Conservation (phyloP, 2,113 vertebrate species). For the Morone chrysops region DNA sequence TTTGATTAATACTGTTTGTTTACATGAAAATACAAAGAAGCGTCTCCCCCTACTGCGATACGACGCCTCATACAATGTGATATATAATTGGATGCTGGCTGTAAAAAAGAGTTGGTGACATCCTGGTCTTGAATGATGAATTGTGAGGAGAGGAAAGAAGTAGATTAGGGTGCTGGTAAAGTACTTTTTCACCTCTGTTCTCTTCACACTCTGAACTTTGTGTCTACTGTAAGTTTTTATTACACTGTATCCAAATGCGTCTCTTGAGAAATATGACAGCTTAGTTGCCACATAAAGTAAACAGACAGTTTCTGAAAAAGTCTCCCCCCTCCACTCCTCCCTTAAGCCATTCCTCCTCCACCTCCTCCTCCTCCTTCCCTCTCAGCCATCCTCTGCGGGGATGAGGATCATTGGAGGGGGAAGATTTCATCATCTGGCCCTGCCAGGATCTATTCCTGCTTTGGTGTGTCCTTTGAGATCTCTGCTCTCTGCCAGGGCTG, state of each 20-base stretch:
- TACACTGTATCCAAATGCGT: constrained; percentile 29
- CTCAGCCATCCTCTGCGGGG: constrained; percentile 35
- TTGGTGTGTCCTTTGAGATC: constrained; percentile 68
- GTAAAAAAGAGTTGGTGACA: constrained; percentile 22
- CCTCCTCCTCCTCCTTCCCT: constrained; percentile 5
- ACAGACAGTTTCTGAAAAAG: constrained; percentile 33
- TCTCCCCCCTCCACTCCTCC: constrained; percentile 19
- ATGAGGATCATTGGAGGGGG: constrained; percentile 59
- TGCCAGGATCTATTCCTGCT: constrained; percentile 71
- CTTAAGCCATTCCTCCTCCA: constrained; percentile 19
- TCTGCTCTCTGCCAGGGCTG: constrained; percentile 67
- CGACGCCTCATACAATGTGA: constrained; percentile 50
- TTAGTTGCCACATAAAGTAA: constrained; percentile 39
- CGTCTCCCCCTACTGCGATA: constrained; percentile 44
- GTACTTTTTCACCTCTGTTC: constrained; percentile 35
- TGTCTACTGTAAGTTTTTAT: constrained; percentile 41
- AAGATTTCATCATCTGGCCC: constrained; percentile 68
- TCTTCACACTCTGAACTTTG: constrained; percentile 1
- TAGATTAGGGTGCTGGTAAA: constrained; percentile 38
- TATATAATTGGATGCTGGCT: constrained; percentile 61
- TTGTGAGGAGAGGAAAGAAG: constrained; percentile 28
- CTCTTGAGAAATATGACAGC: constrained; percentile 32
- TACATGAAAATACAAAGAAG: constrained; percentile 67
- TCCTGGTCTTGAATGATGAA: constrained; percentile 58
- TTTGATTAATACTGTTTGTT: constrained; percentile 78